phyloP scores from a whole-genome alignment of 2,797 vertebrate genomes.

The Peromyscus melanophrys region DNA sequence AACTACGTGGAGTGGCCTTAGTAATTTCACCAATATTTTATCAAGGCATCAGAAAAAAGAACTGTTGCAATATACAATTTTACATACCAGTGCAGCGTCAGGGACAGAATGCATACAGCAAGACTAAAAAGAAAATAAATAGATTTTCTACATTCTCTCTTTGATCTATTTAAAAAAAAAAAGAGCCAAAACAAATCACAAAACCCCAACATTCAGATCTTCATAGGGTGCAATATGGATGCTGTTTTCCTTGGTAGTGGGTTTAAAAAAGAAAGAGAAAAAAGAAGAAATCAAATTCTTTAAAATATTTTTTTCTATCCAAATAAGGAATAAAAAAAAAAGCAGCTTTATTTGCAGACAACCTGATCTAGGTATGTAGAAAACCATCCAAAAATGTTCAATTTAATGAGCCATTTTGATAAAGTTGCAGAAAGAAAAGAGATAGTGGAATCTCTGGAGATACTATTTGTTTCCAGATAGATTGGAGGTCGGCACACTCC shows the following conservation, averaged over 20 bases:
- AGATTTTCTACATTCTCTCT: neutral
- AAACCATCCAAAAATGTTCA: neutral
- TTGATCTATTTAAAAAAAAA: neutral
- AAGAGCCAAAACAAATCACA: neutral
- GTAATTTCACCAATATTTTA: rapidly evolving
- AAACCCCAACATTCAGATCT: neutral
- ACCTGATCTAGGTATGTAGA: neutral
- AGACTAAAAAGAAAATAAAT: neutral
- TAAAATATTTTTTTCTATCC: neutral
- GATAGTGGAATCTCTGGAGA: neutral
- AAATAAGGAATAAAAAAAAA: neutral
- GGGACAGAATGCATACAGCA: neutral
- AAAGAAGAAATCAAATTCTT: too few species aligned
- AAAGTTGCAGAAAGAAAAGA: neutral
- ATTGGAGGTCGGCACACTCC: neutral
- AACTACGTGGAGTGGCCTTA: too few species aligned
- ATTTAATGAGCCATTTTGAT: neutral
- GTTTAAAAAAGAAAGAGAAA: neutral
- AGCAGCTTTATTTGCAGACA: neutral
- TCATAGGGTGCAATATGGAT: neutral
- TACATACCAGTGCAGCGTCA: neutral
- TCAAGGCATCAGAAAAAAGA: neutral
- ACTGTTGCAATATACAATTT: neutral
- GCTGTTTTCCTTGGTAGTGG: neutral
- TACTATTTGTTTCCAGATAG: neutral